Evolutionary conservation across 2,888 invertebrate genomes (phyloP).

Genomic region (Strigamia transsilvanica): DNA sequence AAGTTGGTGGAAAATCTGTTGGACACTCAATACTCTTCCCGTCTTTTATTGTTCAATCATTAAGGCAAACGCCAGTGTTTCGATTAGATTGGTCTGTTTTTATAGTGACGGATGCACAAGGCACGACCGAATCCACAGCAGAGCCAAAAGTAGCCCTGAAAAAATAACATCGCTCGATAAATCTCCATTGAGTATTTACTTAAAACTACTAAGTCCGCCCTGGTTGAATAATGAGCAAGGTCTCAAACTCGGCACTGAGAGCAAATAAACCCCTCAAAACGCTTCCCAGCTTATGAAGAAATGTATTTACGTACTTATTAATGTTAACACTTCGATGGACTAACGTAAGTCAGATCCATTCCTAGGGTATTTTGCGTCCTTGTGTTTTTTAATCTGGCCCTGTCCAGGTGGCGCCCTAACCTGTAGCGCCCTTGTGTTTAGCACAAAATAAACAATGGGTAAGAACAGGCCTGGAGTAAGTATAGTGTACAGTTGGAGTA

Average conservation of each 20-base stretch:
- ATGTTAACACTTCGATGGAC: no score
- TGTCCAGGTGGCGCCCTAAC: no score
- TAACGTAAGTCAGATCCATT: no score
- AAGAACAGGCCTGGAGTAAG: no score
- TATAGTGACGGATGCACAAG: not conserved
- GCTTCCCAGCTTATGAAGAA: not conserved
- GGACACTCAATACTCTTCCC: not conserved
- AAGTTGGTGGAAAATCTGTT: constrained; percentile 3
- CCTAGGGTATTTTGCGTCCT: no score
- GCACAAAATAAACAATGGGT: no score
- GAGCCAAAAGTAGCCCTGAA: not conserved
- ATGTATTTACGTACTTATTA: no score
- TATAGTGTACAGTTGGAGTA: no score
- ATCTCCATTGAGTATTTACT: not conserved
- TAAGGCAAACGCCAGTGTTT: constrained; percentile 1
- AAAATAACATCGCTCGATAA: not conserved
- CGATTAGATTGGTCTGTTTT: constrained; percentile 20
- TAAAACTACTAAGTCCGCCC: constrained; percentile 6
- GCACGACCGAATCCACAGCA: not conserved
- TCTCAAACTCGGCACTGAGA: not conserved
- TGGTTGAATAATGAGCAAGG: not conserved
- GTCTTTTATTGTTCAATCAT: constrained; percentile 8
- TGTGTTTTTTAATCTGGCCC: no score
- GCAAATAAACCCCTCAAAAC: not conserved
- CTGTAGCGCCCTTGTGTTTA: no score